Percentiles rank a stretch among this genome's conserved stretches.
Conservation (phyloP, 2,113 vertebrate species). For the Pelmatolapia mariae region DNA sequence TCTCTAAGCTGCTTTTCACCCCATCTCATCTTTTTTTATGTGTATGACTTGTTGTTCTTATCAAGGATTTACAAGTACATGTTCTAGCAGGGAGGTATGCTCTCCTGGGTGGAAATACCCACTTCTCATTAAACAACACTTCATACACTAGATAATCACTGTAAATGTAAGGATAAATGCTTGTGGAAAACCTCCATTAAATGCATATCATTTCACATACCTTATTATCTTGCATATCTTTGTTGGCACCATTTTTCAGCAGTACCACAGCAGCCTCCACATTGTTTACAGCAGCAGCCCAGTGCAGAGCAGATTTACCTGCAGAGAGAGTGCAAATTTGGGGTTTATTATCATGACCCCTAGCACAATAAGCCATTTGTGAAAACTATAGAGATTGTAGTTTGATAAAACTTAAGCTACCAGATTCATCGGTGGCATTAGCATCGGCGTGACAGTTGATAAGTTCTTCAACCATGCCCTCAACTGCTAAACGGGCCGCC, state of each 20-base stretch:
- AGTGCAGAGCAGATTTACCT: slow-evolving; percentile 98
- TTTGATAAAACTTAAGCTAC: slow-evolving; percentile 62
- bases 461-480: slow-evolving; percentile 97
- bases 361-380: not conserved
- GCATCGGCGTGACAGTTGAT: slow-evolving; percentile 95
- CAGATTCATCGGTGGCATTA: slow-evolving; percentile 91
- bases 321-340: not conserved
- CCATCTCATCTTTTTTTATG: not conserved
- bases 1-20: not conserved
- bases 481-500: slow-evolving; percentile 89
- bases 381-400: not conserved
- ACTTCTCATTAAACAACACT: not conserved
- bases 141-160: not conserved
- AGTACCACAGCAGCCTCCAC: slow-evolving; percentile 88
- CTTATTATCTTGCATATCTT: slow-evolving; percentile 99
- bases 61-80: not conserved
- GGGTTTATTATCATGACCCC: not conserved
- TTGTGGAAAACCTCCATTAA: not conserved
- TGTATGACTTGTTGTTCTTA: not conserved
- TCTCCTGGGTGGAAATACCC: not conserved
- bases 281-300: slow-evolving; percentile 96
- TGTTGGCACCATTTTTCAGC: slow-evolving; percentile 95
- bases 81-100: not conserved
- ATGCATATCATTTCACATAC: slow-evolving; percentile 54
- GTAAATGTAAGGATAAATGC: not conserved